Conservation (phyloP, 2,888 invertebrate species). For the Chirona hameri region DNA sequence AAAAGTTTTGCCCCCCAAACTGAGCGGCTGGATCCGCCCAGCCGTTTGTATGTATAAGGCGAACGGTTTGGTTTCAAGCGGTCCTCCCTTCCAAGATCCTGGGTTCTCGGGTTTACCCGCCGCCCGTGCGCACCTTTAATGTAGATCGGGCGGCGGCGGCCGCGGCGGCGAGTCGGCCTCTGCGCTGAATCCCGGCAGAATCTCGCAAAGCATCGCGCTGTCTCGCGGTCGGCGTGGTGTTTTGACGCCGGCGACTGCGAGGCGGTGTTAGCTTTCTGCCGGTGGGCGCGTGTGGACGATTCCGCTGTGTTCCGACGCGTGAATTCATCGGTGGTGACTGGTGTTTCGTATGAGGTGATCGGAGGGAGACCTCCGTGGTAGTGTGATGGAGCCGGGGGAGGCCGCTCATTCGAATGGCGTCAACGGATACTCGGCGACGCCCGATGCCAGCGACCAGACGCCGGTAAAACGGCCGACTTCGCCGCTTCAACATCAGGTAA, state of each 20-base stretch:
- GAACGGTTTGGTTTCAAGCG: too few species aligned
- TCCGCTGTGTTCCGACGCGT: background rate
- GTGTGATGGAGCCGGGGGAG: conserved; percentile 6
- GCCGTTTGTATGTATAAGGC: too few species aligned
- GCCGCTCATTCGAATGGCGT: background rate
- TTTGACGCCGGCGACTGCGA: conserved; percentile 2
- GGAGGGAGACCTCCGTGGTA: background rate
- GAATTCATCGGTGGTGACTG: too few species aligned
- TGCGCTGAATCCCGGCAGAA: background rate
- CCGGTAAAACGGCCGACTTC: background rate
- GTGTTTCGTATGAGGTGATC: background rate
- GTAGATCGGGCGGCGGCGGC: background rate
- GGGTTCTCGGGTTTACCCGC: background rate
- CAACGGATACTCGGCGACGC: background rate
- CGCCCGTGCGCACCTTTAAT: background rate
- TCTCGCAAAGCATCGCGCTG: background rate
- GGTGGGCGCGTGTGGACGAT: background rate
- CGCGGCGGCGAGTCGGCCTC: too few species aligned
- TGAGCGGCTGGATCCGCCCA: too few species aligned
- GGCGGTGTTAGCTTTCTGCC: conserved; percentile 7
- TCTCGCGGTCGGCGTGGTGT: background rate
- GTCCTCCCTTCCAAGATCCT: too few species aligned
- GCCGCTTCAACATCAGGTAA: background rate
- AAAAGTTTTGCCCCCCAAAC: too few species aligned
- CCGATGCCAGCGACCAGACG: background rate